Conservation (phyloP, 2,113 vertebrate species). For the Tragelaphus scriptus region DNA sequence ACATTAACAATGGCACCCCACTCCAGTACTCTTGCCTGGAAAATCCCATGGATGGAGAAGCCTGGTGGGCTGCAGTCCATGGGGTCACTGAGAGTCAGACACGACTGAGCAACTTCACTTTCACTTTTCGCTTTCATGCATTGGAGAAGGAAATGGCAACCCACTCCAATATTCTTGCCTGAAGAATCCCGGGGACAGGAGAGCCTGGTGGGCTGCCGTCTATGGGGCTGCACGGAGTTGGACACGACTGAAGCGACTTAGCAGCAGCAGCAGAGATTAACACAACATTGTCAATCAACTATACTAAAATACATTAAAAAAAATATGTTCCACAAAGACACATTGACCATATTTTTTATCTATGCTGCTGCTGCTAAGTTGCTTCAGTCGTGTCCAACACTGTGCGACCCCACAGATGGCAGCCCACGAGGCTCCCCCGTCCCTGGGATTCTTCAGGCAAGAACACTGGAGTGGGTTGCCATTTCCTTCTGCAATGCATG, state of each 20-base stretch:
- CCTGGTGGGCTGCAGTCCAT: too few relatives aligned
- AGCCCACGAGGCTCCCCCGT: background rate
- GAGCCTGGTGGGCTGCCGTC: too few relatives aligned
- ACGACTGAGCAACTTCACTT: too few relatives aligned
- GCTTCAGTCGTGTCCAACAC: rapidly evolving
- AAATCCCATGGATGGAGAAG: too few relatives aligned
- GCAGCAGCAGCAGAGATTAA: background rate
- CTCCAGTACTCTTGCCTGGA: too few relatives aligned
- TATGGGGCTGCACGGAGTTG: too few relatives aligned
- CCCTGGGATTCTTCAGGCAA: background rate
- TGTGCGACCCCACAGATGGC: background rate
- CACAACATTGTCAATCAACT: background rate
- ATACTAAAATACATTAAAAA: background rate
- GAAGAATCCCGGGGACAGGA: too few relatives aligned
- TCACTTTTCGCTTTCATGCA: too few relatives aligned
- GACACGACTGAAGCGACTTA: too few relatives aligned
- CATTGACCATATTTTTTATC: background rate
- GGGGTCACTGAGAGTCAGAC: too few relatives aligned
- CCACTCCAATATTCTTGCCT: too few relatives aligned
- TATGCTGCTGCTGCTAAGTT: background rate
- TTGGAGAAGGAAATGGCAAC: too few relatives aligned
- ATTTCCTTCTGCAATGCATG: background rate
- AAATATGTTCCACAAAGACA: background rate
- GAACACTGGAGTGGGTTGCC: background rate
- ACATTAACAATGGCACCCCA: background rate